Conservation (phyloP, 1,140 invertebrate species). For the Protaetia brevitarsis region DNA sequence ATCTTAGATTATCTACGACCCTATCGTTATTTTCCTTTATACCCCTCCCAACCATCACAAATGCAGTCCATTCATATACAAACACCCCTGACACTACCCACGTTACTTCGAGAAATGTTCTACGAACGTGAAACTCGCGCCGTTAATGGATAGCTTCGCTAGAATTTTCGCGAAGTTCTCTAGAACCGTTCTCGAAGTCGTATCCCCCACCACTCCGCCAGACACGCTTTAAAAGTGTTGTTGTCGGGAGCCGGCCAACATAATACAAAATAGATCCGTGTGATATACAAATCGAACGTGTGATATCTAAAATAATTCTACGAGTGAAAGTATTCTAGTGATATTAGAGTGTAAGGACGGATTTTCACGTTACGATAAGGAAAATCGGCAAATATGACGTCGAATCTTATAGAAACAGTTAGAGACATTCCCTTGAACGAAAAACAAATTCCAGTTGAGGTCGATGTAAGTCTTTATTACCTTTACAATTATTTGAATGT, state of each 20-base stretch:
- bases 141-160: not conserved
- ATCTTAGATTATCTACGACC: too few species aligned
- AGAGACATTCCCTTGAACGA: conserved; percentile 8
- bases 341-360: not conserved
- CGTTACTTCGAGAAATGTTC: not conserved
- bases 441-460: not conserved
- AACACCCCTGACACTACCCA: not conserved
- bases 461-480: not conserved
- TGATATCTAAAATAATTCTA: not conserved
- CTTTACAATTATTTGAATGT: not conserved
- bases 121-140: not conserved
- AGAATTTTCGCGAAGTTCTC: not conserved
- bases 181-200: not conserved
- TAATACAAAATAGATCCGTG: not conserved
- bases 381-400: not conserved
- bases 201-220: not conserved
- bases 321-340: not conserved
- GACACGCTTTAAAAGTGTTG: not conserved
- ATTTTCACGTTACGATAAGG: too few species aligned
- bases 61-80: not conserved
- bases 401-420: not conserved
- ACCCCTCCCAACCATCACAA: not conserved
- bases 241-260: not conserved
- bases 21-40: not conserved
- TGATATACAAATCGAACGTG: not conserved